phyloP scores from a whole-genome alignment of 2,797 vertebrate genomes.

The Acrocephalus scirpaceus region DNA sequence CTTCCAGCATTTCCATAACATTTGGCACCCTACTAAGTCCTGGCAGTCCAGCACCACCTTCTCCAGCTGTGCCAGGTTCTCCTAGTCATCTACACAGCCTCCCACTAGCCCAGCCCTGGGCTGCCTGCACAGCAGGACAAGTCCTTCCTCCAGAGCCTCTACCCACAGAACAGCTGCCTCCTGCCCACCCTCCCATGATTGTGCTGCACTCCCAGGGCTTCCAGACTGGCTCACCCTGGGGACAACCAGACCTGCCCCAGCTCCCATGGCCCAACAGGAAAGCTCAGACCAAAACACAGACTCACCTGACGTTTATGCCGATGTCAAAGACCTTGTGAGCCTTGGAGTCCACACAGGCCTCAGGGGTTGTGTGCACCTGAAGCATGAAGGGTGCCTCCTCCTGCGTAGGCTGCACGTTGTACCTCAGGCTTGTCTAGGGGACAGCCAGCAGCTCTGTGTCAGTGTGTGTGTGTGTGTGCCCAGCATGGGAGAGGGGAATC shows the following conservation, averaged over 20 bases:
- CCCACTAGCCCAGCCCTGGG: neutral
- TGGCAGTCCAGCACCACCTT: neutral
- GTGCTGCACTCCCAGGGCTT: neutral
- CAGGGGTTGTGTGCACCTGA: neutral
- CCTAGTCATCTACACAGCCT: fast-evolving
- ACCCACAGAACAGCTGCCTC: neutral
- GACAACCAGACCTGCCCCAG: neutral
- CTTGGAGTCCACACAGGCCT: neutral
- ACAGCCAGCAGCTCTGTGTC: neutral
- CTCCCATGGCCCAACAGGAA: neutral
- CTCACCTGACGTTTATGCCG: slow-evolving; percentile 56
- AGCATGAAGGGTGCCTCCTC: slow-evolving; percentile 4
- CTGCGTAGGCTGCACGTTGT: slow-evolving; percentile 39
- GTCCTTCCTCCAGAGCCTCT: neutral
- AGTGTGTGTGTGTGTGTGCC: neutral
- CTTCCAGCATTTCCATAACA: neutral
- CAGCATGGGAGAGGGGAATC: fast-evolving
- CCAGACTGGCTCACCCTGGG: neutral
- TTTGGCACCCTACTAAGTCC: no score
- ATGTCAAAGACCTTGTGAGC: slow-evolving; percentile 46
- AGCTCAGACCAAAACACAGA: fast-evolving
- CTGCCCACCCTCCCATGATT: neutral
- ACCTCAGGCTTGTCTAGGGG: slow-evolving; percentile 51
- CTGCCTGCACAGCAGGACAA: neutral
- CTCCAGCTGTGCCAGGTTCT: neutral